Conservation (phyloP, 2,113 vertebrate species). For the Gopherus evgoodei region DNA sequence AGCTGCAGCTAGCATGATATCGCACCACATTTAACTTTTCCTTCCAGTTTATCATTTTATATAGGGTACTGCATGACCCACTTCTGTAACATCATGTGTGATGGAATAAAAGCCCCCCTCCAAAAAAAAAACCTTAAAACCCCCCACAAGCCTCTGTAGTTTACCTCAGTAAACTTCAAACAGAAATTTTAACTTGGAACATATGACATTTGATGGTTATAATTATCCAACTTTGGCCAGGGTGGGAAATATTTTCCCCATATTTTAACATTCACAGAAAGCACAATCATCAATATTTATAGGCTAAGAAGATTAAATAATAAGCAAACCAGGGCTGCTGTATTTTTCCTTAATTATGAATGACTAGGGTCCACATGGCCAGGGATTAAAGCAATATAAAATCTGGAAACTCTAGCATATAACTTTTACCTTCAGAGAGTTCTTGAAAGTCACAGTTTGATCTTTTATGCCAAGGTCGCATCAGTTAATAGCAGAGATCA, state of each 20-base stretch:
- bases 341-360: neutral
- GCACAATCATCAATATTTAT: neutral
- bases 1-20: constrained; percentile 3
- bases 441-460: neutral
- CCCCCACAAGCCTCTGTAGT: neutral
- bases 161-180: constrained; percentile 37
- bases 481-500: neutral
- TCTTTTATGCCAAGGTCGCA: neutral
- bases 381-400: neutral
- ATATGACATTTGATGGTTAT: constrained; percentile 25
- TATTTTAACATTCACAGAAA: neutral
- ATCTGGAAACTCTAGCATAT: neutral
- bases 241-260: neutral
- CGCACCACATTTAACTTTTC: neutral
- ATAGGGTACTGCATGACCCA: neutral
- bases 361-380: neutral
- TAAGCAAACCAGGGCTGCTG: neutral
- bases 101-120: neutral
- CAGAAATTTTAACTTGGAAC: constrained; percentile 43
- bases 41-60: neutral
- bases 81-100: neutral
- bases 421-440: neutral
- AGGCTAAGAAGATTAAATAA: neutral
- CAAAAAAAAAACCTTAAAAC: neutral
- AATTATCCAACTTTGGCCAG: constrained; percentile 24